Base-by-base conservation (phyloP, 92 coral and sea anemone species). In the Nematostella vectensis region DNA sequence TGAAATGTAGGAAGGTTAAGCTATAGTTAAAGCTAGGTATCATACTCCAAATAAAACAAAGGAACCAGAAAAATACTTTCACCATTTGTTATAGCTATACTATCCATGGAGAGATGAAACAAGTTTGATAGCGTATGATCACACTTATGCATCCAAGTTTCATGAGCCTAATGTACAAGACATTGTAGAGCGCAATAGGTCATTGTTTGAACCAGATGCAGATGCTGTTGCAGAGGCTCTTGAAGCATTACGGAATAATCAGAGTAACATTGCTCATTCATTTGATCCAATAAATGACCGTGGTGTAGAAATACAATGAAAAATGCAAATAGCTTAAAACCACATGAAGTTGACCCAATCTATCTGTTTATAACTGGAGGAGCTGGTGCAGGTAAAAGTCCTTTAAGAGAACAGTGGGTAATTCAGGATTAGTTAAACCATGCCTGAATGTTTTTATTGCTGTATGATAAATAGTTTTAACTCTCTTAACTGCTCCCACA, bases 191-290 rank as follows among this genome's bases (percentile, higher is more conserved):
- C 52, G 48, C 48, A 77, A 77, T 47, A 77, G 74, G 49, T 29
- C 71, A 50, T 51, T 69, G 55, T 77, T 77, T 71, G 78, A 77
- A 31, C 89, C 83, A 30, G 76, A 76, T 70, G 58, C 83, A 20
- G 89, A 70, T 36, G 83, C 83, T 18, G 70, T 82, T 10, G 27
- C 58, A 54, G 83, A 82, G 43, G 83, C 89, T 19, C 64, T 69
- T 10, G 78, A 80, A 57, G 19, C 25, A 1, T 24, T 81, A 58
- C 52, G 80, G 61, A 74, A 74, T 19, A 70, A 59, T 31, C 36
- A 65, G 16, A 51, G 44, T 40, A 70, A 27, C 19, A 65, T 3
- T 27, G 23, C 59, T 24, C 74, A 65, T 21, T 70, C 76, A 2
- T 81, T 55, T 69, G 75, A 81, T 63, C 11, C 67, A 44, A 42